Conservation (phyloP, 1,140 invertebrate species). For the Zaprionus ghesquierei region DNA sequence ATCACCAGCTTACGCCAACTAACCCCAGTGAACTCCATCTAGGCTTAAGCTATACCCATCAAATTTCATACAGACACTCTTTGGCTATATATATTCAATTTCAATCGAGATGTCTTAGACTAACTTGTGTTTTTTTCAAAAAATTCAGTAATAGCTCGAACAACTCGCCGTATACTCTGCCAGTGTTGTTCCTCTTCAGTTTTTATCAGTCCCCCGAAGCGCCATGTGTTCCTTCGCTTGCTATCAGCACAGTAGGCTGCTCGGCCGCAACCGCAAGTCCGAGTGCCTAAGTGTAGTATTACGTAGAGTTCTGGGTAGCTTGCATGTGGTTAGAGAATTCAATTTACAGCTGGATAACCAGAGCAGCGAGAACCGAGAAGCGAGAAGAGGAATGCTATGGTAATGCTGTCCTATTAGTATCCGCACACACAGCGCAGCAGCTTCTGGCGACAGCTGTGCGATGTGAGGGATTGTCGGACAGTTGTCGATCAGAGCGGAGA, state of each 20-base stretch:
- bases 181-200: slow-evolving; percentile 14
- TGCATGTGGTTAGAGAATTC: slow-evolving; percentile 12
- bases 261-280: slow-evolving; percentile 29
- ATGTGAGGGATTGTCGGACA: no score
- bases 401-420: slow-evolving; percentile 17
- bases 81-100: background rate
- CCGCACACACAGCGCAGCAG: slow-evolving; percentile 5
- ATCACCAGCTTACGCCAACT: background rate
- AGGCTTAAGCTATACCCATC: background rate
- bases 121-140: background rate
- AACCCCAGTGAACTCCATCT: background rate
- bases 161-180: background rate
- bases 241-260: slow-evolving; percentile 18
- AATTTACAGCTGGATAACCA: background rate
- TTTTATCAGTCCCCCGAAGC: slow-evolving; percentile 15
- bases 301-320: background rate
- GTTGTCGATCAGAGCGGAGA: background rate
- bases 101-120: background rate
- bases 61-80: background rate
- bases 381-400: background rate
- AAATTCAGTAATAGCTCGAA: background rate
- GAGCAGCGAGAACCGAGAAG: background rate
- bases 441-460: slow-evolving; percentile 22
- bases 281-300: slow-evolving; percentile 38
- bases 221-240: slow-evolving; percentile 31